phyloP scores from a whole-genome alignment of 2,888 invertebrate species.

The Drosophila sordidula region DNA sequence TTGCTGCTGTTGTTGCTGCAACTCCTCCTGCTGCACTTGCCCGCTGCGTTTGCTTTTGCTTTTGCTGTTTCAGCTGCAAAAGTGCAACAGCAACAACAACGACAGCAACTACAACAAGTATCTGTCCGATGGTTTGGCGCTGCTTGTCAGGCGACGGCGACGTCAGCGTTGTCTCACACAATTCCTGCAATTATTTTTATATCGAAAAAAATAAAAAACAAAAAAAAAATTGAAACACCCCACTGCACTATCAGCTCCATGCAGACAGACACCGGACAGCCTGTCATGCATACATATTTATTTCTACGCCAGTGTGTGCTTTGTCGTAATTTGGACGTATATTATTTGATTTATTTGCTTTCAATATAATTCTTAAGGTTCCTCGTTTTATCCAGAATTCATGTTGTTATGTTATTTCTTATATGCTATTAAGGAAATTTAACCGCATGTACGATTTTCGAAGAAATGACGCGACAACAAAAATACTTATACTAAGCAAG shows the following conservation, averaged over 20 bases:
- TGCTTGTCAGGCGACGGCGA: constrained; percentile 40
- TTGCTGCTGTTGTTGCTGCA: constrained; percentile 18
- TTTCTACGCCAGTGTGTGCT: constrained; percentile 53
- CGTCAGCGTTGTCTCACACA: constrained; percentile 68
- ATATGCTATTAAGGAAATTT: constrained; percentile 45
- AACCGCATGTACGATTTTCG: constrained; percentile 47
- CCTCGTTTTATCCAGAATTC: constrained; percentile 64
- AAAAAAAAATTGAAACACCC: constrained; percentile 47
- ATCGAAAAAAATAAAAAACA: constrained; percentile 58
- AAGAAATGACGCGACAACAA: constrained; percentile 35
- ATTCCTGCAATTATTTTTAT: constrained; percentile 82
- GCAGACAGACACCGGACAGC: constrained; percentile 32
- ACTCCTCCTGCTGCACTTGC: constrained; percentile 11
- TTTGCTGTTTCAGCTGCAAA: constrained; percentile 80
- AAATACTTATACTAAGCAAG: constrained; percentile 7
- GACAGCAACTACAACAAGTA: constrained; percentile 30
- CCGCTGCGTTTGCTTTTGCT: constrained; percentile 41
- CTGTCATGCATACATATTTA: constrained; percentile 62
- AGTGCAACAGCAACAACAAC: constrained; percentile 52
- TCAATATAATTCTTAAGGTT: constrained; percentile 63
- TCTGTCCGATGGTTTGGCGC: constrained; percentile 46
- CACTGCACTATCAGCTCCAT: constrained; percentile 42
- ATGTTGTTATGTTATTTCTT: constrained; percentile 25
- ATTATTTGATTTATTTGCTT: constrained; percentile 80
- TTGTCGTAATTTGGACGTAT: constrained; percentile 74